Evolutionary conservation across 1,140 invertebrate genomes (phyloP).

Genomic region (Lucilia cuprina): DNA sequence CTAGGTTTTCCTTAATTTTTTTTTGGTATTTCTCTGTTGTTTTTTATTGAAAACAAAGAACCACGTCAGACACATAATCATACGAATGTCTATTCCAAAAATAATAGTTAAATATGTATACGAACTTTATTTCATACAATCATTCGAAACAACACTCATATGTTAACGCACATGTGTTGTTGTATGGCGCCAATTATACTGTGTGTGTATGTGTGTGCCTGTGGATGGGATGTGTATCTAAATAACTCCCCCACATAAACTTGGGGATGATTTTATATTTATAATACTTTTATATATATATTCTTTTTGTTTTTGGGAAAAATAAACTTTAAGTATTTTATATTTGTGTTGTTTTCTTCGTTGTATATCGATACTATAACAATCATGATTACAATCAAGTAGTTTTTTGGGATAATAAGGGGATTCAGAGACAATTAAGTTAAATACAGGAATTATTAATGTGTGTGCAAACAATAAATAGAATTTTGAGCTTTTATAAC

Average conservation of each 20-base stretch:
- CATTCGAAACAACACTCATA: background rate
- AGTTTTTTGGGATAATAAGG: background rate
- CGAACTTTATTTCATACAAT: background rate
- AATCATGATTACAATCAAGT: slow-evolving; percentile 1
- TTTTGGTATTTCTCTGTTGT: background rate
- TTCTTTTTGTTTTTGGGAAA: background rate
- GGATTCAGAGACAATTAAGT: background rate
- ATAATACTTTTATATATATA: background rate
- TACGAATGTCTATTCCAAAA: background rate
- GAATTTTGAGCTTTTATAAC: too few relatives aligned
- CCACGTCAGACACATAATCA: background rate
- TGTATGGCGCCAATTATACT: background rate
- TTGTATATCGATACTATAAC: background rate
- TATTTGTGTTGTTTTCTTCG: background rate
- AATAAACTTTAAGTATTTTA: background rate
- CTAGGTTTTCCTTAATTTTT: background rate
- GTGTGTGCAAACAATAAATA: background rate
- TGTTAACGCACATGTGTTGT: slow-evolving; percentile 2
- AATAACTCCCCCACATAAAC: background rate
- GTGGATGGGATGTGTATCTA: too few relatives aligned
- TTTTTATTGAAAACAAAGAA: background rate
- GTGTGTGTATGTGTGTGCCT: background rate
- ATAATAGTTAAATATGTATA: background rate
- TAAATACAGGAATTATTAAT: background rate
- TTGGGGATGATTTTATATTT: background rate